Conservation (phyloP, 2,888 invertebrate genomes). For the Standfussiana lucernea region DNA sequence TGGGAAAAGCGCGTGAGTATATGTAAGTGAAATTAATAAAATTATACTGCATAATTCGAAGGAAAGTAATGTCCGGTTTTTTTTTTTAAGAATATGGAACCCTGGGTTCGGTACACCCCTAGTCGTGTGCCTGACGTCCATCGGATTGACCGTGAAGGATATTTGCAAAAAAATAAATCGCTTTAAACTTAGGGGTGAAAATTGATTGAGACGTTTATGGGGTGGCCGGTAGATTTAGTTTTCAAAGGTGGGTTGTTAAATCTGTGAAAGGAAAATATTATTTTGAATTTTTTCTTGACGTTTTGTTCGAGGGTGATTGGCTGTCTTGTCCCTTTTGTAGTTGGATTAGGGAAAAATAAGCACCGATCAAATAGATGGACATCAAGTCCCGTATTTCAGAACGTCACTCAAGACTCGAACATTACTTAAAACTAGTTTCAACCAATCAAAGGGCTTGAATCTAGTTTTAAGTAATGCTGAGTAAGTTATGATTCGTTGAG, state of each 20-base stretch:
- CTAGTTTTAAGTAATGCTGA: not conserved
- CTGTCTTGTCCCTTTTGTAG: not conserved
- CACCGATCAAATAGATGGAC: not conserved
- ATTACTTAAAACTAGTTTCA: not conserved
- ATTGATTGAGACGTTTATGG: slow-evolving; percentile 67
- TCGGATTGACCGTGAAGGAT: slow-evolving; percentile 62
- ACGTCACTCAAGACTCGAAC: not conserved
- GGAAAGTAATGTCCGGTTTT: not conserved
- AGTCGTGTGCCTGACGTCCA: slow-evolving; percentile 57
- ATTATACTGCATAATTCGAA: not conserved
- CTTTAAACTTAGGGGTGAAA: slow-evolving; percentile 58
- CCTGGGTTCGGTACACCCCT: slow-evolving; percentile 32
- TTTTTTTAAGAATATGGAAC: too few relatives aligned
- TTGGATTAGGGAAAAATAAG: slow-evolving; percentile 1
- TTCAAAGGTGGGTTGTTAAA: slow-evolving; percentile 7
- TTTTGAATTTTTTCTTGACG: slow-evolving; percentile 30
- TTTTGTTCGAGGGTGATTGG: not conserved
- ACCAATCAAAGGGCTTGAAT: not conserved
- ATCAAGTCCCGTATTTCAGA: not conserved
- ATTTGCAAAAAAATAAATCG: slow-evolving; percentile 63
- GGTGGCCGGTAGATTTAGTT: slow-evolving; percentile 34
- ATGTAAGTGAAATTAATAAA: not conserved
- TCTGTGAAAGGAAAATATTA: slow-evolving; percentile 26
- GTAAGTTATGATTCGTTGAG: too few relatives aligned
- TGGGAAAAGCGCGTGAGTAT: not conserved